A percentile compares a stretch with the other conserved stretches of the same genome.
phyloP scores from a whole-genome alignment of 1,140 invertebrate genomes.

The Calliopsis andreniformis region DNA sequence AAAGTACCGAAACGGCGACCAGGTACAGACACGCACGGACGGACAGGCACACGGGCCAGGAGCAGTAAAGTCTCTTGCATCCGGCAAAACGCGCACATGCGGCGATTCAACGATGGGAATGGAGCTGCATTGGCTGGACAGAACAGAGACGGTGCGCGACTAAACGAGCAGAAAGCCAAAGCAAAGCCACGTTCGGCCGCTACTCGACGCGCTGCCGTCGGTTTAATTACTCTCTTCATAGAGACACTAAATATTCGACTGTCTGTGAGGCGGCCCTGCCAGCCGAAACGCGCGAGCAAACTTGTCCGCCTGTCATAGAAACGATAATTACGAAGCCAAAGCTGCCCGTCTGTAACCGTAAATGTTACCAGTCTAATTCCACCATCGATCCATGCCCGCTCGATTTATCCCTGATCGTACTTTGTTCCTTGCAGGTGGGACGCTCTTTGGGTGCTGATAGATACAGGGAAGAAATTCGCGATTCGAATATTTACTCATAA shows the following conservation, averaged over 20 bases:
- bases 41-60: slow-evolving; percentile 8
- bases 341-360: slow-evolving; percentile 16
- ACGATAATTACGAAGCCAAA: slow-evolving; percentile 57
- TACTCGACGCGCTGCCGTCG: slow-evolving; percentile 53
- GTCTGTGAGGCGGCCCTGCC: slow-evolving; percentile 29
- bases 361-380: slow-evolving; percentile 35
- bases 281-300: not conserved
- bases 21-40: slow-evolving; percentile 13
- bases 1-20: slow-evolving; percentile 56
- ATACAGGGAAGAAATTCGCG: no score
- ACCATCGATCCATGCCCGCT: slow-evolving; percentile 16
- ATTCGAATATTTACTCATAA: no score
- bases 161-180: slow-evolving; percentile 60
- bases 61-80: slow-evolving; percentile 56
- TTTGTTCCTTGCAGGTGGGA: not conserved
- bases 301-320: slow-evolving; percentile 37
- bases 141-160: slow-evolving; percentile 49
- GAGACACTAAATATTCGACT: slow-evolving; percentile 59
- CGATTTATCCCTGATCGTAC: not conserved
- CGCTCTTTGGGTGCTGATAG: slow-evolving; percentile 6
- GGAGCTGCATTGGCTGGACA: not conserved
- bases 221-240: slow-evolving; percentile 58
- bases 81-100: slow-evolving; percentile 42
- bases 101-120: not conserved
- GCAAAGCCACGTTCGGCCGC: slow-evolving; percentile 52